phyloP scores from a whole-genome alignment of 2,113 vertebrate species.

The Garra rufa region DNA sequence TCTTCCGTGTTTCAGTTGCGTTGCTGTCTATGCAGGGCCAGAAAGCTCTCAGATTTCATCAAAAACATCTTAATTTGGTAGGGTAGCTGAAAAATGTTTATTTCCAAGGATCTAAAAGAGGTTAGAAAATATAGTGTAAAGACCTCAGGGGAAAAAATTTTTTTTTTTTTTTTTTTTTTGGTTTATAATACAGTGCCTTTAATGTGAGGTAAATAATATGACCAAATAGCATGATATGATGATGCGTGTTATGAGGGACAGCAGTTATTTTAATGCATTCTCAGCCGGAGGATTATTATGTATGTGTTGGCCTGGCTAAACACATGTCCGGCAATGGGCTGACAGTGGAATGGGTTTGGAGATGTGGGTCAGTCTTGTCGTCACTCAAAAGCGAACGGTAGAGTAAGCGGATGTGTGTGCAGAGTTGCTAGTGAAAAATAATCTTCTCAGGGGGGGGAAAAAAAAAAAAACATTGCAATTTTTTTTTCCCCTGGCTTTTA shows the following conservation, averaged over 20 bases:
- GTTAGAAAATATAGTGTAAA: not conserved
- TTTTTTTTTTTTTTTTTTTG: too few species aligned
- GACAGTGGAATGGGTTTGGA: not conserved
- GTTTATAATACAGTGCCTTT: not conserved
- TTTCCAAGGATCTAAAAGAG: too few species aligned
- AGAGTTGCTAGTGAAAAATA: conserved; percentile 56
- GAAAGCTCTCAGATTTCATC: too few species aligned
- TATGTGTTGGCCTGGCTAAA: not conserved
- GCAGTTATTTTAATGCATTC: conserved; percentile 18
- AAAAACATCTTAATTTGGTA: too few species aligned
- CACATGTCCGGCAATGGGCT: not conserved
- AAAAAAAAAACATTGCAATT: conserved; percentile 41
- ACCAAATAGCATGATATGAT: not conserved
- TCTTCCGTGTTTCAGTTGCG: too few species aligned
- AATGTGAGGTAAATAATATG: not conserved
- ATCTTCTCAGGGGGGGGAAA: conserved; percentile 63
- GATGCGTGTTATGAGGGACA: not conserved
- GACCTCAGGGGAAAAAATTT: too few species aligned
- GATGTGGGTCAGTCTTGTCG: conserved; percentile 42
- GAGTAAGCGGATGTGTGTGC: conserved; percentile 45
- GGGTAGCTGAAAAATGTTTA: too few species aligned
- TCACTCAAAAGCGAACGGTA: conserved; percentile 28
- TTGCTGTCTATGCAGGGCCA: too few species aligned
- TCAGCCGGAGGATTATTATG: not conserved
- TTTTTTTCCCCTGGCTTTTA: conserved; percentile 48